Base-by-base conservation (phyloP, 2,888 invertebrate genomes). In the Pantelozetes paolii region DNA sequence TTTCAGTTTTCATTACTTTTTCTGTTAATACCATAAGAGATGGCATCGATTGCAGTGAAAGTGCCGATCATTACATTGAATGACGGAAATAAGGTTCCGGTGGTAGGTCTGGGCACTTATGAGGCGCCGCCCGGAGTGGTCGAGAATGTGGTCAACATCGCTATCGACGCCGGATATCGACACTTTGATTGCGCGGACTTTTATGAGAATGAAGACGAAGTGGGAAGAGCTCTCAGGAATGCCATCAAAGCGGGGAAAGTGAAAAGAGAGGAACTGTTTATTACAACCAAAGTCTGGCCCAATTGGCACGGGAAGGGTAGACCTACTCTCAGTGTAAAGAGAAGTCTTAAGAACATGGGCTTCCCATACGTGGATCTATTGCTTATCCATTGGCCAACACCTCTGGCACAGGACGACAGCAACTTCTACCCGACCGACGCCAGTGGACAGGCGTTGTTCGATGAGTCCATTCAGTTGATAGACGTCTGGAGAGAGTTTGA, bases 381-480 rank as follows among this genome's bases (percentile, higher is more conserved):
- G 80, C 85, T 95, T 11, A 90, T 95, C 50, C 95, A 95, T 82
- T 95, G 94, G 94, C 95, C 95, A 28, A 74, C 72, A 5, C 69
- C 69, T 18, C 26, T 69, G 26, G 64, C 62, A 57, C 74, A 74
- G 54, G 74, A 48, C 28, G 74, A 69, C 48, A 36, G 28, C 13
- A 36, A 73, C 72, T 69, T 74, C 54, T 69, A 69, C 26, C 74
- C 74, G 11, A 81, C 80, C 0, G 87, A 89, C 78, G 86, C 83
- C 0, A 80, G 85, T 36, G 89, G 87, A 1, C 87, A 88, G 78
- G 83, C 87, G 18, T 79, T 84, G n/a, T 87, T 82, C 80, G 87
- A 88, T 0, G 36, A 72, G 28, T 32, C 54, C 26, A 72, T 72
- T 26, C 9, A 57, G 30, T 26, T 72, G 59, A 28, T 72, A 5